Evolutionary conservation across 2,113 vertebrate genomes (phyloP).

Genomic region (Colaptes auratus): DNA sequence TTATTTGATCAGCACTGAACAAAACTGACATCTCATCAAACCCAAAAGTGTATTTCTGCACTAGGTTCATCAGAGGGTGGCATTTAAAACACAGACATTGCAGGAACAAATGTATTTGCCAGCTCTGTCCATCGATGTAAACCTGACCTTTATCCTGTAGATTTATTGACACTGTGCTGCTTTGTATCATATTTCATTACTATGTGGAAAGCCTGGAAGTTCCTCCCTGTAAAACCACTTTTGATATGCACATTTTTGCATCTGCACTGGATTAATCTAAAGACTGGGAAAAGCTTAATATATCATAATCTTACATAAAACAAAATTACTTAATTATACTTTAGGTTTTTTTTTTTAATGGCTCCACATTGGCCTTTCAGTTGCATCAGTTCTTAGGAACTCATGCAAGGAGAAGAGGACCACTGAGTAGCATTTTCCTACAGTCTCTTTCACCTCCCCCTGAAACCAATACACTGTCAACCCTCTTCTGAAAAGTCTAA

Average conservation of each 20-base stretch:
- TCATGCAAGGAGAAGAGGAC: not conserved
- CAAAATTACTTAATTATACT: not conserved
- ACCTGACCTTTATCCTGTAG: constrained; percentile 83
- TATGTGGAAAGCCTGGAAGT: constrained; percentile 53
- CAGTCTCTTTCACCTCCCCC: not conserved
- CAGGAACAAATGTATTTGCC: constrained; percentile 80
- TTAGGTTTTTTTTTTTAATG: not conserved
- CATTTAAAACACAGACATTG: constrained; percentile 82
- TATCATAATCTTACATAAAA: not conserved
- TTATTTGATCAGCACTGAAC: constrained; percentile 84
- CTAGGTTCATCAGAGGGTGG: constrained; percentile 78
- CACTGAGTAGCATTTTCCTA: not conserved
- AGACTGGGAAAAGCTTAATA: not conserved
- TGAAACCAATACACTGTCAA: not conserved
- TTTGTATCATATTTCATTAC: constrained; percentile 79
- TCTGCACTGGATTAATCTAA: not conserved
- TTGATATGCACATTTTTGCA: not conserved
- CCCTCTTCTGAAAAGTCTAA: not conserved
- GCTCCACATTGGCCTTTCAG: not conserved
- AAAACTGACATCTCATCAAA: constrained; percentile 86
- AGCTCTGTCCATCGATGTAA: constrained; percentile 72
- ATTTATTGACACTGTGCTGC: constrained; percentile 75
- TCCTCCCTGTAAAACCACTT: constrained; percentile 58
- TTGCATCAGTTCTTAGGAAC: not conserved
- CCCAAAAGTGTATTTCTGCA: constrained; percentile 73